Conservation (phyloP, 1,140 invertebrate genomes). For the Drosophila tristis region DNA sequence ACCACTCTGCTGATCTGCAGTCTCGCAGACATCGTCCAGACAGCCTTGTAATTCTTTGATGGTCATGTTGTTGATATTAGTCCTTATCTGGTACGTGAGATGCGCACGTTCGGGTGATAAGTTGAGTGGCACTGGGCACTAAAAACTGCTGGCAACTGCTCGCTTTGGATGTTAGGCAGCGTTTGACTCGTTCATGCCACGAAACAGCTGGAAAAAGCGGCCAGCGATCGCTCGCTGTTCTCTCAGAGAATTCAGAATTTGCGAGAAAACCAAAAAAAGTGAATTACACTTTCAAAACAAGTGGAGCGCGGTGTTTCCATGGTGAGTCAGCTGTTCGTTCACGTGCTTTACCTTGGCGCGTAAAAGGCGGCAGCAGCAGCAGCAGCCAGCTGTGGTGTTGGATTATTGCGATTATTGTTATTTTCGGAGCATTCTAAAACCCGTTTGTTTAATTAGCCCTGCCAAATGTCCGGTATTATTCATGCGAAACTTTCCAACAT, state of each 20-base stretch:
- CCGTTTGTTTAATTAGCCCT: conserved; percentile 41
- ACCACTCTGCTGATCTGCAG: conserved; percentile 6
- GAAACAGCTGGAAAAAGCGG: conserved; percentile 41
- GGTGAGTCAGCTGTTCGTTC: conserved; percentile 67
- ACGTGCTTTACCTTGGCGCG: conserved; percentile 73
- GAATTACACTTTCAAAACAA: conserved; percentile 60
- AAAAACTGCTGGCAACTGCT: conserved; percentile 15
- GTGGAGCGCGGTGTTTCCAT: conserved; percentile 47
- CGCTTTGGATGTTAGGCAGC: conserved; percentile 43
- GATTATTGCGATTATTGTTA: conserved; percentile 33
- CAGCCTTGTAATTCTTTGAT: conserved; percentile 42
- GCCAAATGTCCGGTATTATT: conserved; percentile 30
- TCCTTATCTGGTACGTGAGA: conserved; percentile 68
- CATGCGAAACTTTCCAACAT: neutral
- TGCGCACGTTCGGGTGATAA: conserved; percentile 58
- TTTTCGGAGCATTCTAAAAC: conserved; percentile 59
- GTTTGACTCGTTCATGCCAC: conserved; percentile 45
- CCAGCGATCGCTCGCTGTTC: conserved; percentile 15
- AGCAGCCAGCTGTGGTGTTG: conserved; percentile 47
- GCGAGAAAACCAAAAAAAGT: conserved; percentile 28
- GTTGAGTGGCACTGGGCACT: neutral
- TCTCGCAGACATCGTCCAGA: conserved; percentile 33
- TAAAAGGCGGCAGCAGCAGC: conserved; percentile 66
- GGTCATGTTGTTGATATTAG: conserved; percentile 29
- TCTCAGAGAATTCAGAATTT: conserved; percentile 36